Percentiles rank a stretch among this genome's conserved stretches.
These are phyloP conservation scores for Pogoniulus pusillus DNA, from an alignment of 2,797 vertebrate genomes.

Conservation along the genomic window DNA sequence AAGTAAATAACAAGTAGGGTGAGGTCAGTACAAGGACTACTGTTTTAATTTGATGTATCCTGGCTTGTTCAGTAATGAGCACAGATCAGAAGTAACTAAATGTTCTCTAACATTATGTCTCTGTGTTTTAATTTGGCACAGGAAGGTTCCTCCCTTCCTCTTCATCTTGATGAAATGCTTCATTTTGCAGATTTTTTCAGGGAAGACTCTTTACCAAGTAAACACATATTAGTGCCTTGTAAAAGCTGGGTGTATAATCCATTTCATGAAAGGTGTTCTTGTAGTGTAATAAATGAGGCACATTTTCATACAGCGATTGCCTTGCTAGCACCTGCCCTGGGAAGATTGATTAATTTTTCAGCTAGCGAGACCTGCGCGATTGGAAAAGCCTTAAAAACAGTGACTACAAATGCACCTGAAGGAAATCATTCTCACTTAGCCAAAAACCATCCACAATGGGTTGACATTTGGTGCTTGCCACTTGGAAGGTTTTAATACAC, in stretches of 20 bases:
- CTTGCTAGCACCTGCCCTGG: neutral
- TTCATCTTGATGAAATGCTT: constrained; percentile 13
- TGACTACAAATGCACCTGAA: neutral
- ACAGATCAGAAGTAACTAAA: constrained; percentile 29
- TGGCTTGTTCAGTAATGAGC: neutral
- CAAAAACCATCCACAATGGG: neutral
- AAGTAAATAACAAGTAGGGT: neutral
- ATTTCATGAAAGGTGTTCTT: neutral
- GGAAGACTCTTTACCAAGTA: neutral
- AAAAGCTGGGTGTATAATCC: neutral
- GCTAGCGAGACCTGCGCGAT: neutral
- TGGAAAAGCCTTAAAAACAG: neutral
- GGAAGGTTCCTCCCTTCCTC: neutral
- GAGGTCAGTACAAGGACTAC: neutral
- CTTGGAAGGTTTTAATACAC: neutral
- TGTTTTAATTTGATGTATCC: neutral
- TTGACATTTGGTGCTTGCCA: neutral
- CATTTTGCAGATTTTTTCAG: constrained; percentile 9
- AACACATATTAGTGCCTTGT: neutral
- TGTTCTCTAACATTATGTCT: constrained; percentile 29
- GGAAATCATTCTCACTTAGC: neutral
- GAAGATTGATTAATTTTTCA: neutral
- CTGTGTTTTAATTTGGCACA: constrained; percentile 19
- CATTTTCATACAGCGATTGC: neutral
- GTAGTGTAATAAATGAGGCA: neutral